phyloP scores from a whole-genome alignment of 2,113 vertebrate species.

The Apteryx mantelli region DNA sequence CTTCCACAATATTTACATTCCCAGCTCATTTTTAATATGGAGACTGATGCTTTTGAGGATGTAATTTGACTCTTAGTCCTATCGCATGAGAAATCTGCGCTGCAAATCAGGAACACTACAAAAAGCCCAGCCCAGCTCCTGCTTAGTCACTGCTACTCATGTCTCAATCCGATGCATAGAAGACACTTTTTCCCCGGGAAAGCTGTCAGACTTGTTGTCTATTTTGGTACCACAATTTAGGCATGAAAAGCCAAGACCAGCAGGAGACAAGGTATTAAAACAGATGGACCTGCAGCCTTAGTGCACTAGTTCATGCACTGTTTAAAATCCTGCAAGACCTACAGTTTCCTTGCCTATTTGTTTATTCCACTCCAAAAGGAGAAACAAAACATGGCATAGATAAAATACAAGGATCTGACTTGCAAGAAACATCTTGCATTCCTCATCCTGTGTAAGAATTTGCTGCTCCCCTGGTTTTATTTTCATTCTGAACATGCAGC shows the following conservation, averaged over 20 bases:
- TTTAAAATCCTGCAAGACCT: background rate
- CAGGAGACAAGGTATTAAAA: background rate
- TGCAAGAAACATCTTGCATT: background rate
- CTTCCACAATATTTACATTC: background rate
- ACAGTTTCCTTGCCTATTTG: background rate
- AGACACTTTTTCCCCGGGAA: background rate
- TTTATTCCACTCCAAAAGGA: background rate
- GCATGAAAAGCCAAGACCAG: conserved; percentile 1
- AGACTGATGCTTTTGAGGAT: background rate
- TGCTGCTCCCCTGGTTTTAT: background rate
- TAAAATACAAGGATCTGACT: background rate
- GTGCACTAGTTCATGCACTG: background rate
- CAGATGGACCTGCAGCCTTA: conserved; percentile 36
- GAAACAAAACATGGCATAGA: background rate
- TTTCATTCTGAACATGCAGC: background rate
- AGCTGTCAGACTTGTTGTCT: background rate
- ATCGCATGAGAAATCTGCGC: background rate
- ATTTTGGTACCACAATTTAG: background rate
- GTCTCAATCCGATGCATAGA: background rate
- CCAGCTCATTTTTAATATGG: background rate
- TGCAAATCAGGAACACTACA: background rate
- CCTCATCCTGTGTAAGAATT: background rate
- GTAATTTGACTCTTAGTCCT: background rate
- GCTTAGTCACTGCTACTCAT: background rate
- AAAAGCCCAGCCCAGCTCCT: background rate